Evolutionary conservation across 1,140 invertebrate genomes (phyloP).

Genomic region (Aporrectodea caliginosa): DNA sequence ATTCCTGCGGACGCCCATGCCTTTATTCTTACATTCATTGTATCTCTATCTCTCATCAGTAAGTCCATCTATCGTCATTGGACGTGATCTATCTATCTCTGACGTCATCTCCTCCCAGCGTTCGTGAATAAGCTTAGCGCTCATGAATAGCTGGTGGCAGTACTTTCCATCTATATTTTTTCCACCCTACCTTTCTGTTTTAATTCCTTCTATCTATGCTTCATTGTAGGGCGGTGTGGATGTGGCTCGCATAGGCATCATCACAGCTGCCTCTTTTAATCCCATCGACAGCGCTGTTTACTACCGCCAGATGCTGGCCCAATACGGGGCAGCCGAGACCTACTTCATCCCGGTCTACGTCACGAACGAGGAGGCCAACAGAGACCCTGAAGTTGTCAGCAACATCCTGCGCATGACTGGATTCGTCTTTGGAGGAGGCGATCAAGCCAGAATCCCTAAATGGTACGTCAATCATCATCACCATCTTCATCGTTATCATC

Average conservation of each 20-base stretch:
- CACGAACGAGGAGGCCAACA: slow-evolving; percentile 32
- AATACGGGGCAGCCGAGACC: slow-evolving; percentile 35
- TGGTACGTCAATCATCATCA: slow-evolving; percentile 34
- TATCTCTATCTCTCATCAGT: no score
- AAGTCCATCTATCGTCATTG: no score
- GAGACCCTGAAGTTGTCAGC: slow-evolving; percentile 32
- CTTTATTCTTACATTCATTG: no score
- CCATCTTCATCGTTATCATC: not conserved
- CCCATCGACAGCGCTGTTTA: slow-evolving; percentile 34
- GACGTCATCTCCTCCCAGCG: no score
- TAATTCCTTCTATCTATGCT: no score
- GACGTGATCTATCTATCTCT: no score
- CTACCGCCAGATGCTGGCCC: slow-evolving; percentile 36
- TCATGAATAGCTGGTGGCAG: no score
- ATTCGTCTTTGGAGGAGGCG: slow-evolving; percentile 48
- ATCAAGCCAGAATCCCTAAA: slow-evolving; percentile 41
- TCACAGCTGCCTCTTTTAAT: slow-evolving; percentile 37
- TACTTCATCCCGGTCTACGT: slow-evolving; percentile 36
- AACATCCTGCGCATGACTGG: slow-evolving; percentile 42
- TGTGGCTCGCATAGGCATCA: slow-evolving; percentile 41
- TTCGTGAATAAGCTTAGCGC: no score
- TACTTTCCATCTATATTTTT: no score
- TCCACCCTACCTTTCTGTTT: no score
- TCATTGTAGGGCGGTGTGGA: slow-evolving; percentile 38
- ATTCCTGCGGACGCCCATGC: no score